A percentile compares a stretch with the other conserved stretches of the same genome.
These are phyloP conservation scores for Lapara coniferarum DNA, from an alignment of 2,888 invertebrate genomes.

Conservation along the genomic window DNA sequence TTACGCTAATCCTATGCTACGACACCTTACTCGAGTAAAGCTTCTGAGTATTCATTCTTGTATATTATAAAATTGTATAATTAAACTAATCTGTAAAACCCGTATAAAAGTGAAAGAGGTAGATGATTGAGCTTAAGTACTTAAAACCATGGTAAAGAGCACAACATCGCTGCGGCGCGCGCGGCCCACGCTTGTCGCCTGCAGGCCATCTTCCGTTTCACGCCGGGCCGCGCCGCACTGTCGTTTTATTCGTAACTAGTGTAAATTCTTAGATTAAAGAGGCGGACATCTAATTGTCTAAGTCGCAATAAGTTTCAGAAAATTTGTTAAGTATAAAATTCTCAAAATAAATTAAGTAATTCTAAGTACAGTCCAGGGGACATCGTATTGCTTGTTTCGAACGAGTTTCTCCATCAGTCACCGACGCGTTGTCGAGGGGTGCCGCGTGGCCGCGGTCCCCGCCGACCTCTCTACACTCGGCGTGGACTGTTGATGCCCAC, in stretches of 20 bases:
- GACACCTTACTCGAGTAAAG: constrained; percentile 82
- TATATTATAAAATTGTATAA: constrained; percentile 80
- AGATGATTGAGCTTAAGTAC: constrained; percentile 83
- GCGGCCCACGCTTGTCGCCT: constrained; percentile 22
- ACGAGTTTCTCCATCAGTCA: constrained; percentile 78
- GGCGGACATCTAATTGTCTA: constrained; percentile 79
- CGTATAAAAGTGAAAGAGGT: constrained; percentile 84
- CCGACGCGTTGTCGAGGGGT: constrained; percentile 69
- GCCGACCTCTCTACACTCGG: constrained; percentile 61
- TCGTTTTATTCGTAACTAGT: constrained; percentile 55
- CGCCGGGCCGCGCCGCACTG: constrained; percentile 42
- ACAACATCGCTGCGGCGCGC: constrained; percentile 58
- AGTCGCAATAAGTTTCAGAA: constrained; percentile 76
- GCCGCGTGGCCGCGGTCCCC: constrained; percentile 41
- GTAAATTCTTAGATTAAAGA: constrained; percentile 74
- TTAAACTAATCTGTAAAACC: constrained; percentile 84
- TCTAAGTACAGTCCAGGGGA: constrained; percentile 82
- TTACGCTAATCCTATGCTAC: constrained; percentile 67
- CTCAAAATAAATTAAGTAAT: constrained; percentile 83
- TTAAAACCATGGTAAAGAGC: constrained; percentile 77
- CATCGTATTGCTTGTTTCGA: constrained; percentile 74
- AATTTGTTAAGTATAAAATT: constrained; percentile 76
- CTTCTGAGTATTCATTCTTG: constrained; percentile 83
- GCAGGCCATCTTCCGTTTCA: constrained; percentile 29
- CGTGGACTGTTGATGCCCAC: constrained; percentile 64